These are phyloP conservation scores for Pseudochirops corinnae DNA, from an alignment of 2,797 vertebrate species.

Conservation along the genomic window DNA sequence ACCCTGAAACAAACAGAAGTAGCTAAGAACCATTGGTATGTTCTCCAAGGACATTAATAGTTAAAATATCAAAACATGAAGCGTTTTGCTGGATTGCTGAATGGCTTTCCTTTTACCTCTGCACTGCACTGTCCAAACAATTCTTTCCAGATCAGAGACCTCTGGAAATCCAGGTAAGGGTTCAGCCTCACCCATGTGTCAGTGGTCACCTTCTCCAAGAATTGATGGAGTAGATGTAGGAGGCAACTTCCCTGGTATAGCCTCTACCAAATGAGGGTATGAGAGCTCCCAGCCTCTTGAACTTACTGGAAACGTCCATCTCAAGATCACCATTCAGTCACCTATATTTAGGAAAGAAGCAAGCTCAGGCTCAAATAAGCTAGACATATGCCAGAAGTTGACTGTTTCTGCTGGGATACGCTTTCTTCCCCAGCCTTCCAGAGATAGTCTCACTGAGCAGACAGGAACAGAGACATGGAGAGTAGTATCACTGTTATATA, in stretches of 20 bases:
- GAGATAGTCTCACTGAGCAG: not conserved
- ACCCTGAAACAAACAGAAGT: not conserved
- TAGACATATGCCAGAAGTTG: not conserved
- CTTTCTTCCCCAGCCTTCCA: not conserved
- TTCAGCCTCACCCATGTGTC: not conserved
- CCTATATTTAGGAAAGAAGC: not conserved
- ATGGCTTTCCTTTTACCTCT: not conserved
- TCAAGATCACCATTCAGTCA: not conserved
- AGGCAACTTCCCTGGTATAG: not conserved
- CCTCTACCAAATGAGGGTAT: not conserved
- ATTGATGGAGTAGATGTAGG: not conserved
- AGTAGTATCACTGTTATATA: not conserved
- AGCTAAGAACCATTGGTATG: not conserved
- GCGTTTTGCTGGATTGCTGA: not conserved
- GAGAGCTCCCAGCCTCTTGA: not conserved
- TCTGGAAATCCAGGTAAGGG: not conserved
- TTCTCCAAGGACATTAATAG: not conserved
- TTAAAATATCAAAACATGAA: not conserved
- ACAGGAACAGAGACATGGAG: not conserved
- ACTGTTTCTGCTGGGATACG: not conserved
- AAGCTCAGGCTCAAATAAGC: not conserved
- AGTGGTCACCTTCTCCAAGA: not conserved
- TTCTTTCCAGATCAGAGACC: not conserved
- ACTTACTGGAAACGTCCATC: not conserved
- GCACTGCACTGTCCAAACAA: not conserved